These are phyloP conservation scores for Myopa tessellatipennis DNA, from an alignment of 2,888 invertebrate genomes.

Conservation along the genomic window DNA sequence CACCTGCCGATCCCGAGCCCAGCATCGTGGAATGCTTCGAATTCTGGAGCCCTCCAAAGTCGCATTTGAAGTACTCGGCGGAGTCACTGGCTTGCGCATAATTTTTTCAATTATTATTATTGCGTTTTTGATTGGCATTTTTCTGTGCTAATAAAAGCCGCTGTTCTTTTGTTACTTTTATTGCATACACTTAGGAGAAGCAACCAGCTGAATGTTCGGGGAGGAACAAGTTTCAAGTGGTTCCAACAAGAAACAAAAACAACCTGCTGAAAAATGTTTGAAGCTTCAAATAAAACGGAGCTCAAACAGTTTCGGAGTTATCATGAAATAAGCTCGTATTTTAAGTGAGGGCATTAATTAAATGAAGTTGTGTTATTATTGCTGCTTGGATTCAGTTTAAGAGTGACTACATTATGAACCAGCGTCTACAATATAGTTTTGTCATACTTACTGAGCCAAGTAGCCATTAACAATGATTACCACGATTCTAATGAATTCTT, in stretches of 20 bases:
- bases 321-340: not conserved
- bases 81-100: conserved; percentile 27
- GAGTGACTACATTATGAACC: no score
- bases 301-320: conserved; percentile 1
- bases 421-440: no score
- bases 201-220: not conserved
- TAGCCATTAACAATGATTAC: no score
- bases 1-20: no score
- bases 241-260: conserved; percentile 3
- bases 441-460: no score
- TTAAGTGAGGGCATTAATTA: conserved; percentile 6
- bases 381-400: no score
- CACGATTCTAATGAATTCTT: no score
- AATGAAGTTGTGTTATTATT: not conserved
- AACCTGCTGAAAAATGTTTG: conserved; percentile 10
- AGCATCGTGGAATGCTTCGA: conserved; percentile 16
- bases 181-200: conserved; percentile 34
- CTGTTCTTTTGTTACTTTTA: conserved; percentile 39
- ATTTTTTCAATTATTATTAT: conserved; percentile 43
- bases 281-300: not conserved
- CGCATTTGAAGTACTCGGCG: conserved; percentile 35
- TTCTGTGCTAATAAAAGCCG: conserved; percentile 38
- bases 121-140: conserved; percentile 44
- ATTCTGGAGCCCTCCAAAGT: conserved; percentile 29
- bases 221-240: conserved; percentile 30